Evolutionary conservation across 2,113 vertebrate genomes (phyloP), one percentile per base, ranked within the genome.

Genomic region (Actenoides hombroni): DNA sequence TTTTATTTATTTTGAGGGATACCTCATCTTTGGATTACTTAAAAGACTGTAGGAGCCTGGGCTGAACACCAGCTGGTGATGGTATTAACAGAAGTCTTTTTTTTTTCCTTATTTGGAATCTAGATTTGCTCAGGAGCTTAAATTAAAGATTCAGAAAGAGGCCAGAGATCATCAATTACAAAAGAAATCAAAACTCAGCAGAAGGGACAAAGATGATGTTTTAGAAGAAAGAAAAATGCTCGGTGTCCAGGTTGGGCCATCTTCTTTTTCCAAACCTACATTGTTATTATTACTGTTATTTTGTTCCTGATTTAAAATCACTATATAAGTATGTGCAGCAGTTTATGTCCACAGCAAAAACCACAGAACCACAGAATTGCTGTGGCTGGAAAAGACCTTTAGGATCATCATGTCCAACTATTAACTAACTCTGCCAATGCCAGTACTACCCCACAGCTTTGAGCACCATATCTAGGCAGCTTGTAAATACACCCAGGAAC

Each of bases 41-140:
- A 9, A 59, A 90, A 60, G 28, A 13, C 26, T 33, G 0, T 9
- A 11, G 10, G 31, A 75, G 17, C 16, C 37, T 44, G 33, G 31
- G 25, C 53, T 90, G 79, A 77, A 37, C 9, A 65, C 29, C 18
- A 42, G 5, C 4, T 68, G 51, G 23, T 82, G 31, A 61, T 20
- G 49, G 23, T 64, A 70, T 3, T 92, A 95, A 94, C 69, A 51
- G 60, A 95, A 90, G 21, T 20, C 5, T 6, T 8, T 35, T 20
- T 53, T 46, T 8, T 61, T 10, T 69, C 7, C 11, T 29, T 29
- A 5, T 24, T 12, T 42, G 53, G 37, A 91, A 70, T 61, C 9
- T 68, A 99, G 98, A 83, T 98, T 99, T 97, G 86, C 98, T 84
- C 98, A 98, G 48, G 98, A 99, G 93, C 96, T 99, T 74, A 98